A percentile compares a stretch with the other conserved stretches of the same genome.
phyloP scores from a whole-genome alignment of 1,140 invertebrate genomes.

The Uloborus diversus region DNA sequence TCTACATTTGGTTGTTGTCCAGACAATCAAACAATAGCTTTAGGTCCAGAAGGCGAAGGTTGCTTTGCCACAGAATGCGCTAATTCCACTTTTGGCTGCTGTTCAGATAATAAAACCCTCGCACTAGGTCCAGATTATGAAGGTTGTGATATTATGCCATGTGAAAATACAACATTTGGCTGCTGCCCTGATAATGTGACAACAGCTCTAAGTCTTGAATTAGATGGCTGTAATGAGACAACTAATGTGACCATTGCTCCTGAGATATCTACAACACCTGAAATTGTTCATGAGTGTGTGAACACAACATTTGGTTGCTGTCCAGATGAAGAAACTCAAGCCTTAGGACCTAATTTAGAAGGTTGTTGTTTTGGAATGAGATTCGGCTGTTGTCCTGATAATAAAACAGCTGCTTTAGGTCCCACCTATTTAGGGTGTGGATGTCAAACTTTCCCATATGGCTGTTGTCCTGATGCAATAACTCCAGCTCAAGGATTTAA shows the following conservation, averaged over 20 bases:
- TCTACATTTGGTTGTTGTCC: constrained; percentile 83
- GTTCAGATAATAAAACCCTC: constrained; percentile 64
- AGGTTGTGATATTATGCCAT: constrained; percentile 77
- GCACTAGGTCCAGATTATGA: constrained; percentile 83
- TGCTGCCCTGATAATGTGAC: constrained; percentile 73
- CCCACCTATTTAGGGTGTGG: constrained; percentile 67
- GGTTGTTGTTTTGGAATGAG: constrained; percentile 83
- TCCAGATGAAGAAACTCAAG: constrained; percentile 76
- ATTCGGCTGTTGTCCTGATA: constrained; percentile 85
- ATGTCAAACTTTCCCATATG: constrained; percentile 62
- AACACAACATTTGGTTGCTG: constrained; percentile 84
- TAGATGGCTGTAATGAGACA: constrained; percentile 80
- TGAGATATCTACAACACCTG: not conserved
- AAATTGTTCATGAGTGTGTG: constrained; percentile 59
- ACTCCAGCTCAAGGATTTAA: constrained; percentile 74
- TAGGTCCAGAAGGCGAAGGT: constrained; percentile 71
- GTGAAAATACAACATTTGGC: constrained; percentile 62
- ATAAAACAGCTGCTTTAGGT: constrained; percentile 69
- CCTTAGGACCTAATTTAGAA: constrained; percentile 73
- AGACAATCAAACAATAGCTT: constrained; percentile 83
- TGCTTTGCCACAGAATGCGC: constrained; percentile 69
- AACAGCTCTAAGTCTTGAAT: constrained; percentile 67
- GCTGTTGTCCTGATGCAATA: constrained; percentile 90
- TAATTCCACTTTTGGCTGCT: constrained; percentile 72
- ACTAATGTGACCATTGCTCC: not conserved